Conservation (phyloP, 1,140 invertebrate species). For the Hypsibius dujardini region DNA sequence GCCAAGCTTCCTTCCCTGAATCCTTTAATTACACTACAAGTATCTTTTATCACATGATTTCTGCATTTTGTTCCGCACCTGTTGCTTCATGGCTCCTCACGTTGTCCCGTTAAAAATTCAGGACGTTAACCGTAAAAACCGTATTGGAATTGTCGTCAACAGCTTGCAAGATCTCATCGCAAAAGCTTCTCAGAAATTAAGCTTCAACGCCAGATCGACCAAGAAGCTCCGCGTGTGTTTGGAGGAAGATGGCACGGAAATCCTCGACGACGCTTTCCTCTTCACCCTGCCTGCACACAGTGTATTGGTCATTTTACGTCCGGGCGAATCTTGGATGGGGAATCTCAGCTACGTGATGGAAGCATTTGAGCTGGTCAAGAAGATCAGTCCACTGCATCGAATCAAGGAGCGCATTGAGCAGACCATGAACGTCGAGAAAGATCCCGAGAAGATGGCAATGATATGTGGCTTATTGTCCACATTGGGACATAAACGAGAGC, state of each 20-base stretch:
- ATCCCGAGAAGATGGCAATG: not conserved
- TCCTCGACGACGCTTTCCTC: conserved; percentile 27
- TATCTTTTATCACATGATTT: too few relatives aligned
- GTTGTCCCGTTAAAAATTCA: conserved; percentile 24
- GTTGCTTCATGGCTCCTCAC: too few relatives aligned
- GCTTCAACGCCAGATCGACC: conserved; percentile 25
- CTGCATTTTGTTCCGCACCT: too few relatives aligned
- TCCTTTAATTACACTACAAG: too few relatives aligned
- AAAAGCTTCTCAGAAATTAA: conserved; percentile 29
- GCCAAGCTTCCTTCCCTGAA: too few relatives aligned
- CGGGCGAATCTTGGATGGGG: conserved; percentile 28
- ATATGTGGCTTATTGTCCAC: not conserved
- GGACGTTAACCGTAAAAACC: conserved; percentile 24
- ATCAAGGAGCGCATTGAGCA: not conserved
- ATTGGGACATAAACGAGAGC: conserved; percentile 20
- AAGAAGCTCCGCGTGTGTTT: conserved; percentile 25
- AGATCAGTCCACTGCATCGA: conserved; percentile 4
- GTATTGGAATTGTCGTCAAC: conserved; percentile 27
- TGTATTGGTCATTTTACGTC: conserved; percentile 28
- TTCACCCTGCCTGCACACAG: conserved; percentile 29
- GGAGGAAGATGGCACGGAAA: conserved; percentile 30
- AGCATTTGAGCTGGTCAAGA: conserved; percentile 22
- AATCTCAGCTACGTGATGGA: conserved; percentile 23
- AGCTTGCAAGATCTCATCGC: conserved; percentile 26
- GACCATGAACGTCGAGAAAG: not conserved